Conservation (phyloP, 2,113 vertebrate genomes). For the Hippocampus comes region DNA sequence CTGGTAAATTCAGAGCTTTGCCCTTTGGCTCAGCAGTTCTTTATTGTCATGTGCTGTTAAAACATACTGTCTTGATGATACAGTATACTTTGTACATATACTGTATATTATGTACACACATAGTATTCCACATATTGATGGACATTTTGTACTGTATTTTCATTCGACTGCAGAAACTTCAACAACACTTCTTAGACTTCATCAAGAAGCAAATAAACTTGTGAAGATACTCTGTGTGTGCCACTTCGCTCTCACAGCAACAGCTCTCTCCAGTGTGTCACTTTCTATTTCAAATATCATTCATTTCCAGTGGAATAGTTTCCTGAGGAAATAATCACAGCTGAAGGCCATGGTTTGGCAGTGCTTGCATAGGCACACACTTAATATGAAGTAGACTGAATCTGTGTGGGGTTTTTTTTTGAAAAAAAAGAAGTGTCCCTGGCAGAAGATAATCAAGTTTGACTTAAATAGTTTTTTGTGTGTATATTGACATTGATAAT, state of each 20-base stretch:
- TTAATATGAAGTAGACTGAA: background rate
- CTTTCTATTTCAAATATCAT: conserved; percentile 52
- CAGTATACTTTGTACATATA: no score
- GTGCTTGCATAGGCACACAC: background rate
- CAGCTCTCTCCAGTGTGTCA: conserved; percentile 40
- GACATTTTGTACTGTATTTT: background rate
- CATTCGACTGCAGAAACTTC: conserved; percentile 26
- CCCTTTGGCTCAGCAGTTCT: background rate
- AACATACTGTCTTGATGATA: background rate
- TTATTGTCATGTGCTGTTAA: conserved; percentile 13
- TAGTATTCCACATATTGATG: background rate
- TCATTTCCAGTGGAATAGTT: conserved; percentile 58
- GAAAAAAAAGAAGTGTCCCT: background rate
- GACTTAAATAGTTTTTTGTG: background rate
- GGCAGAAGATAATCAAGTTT: background rate
- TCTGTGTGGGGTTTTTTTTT: background rate
- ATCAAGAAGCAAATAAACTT: conserved; percentile 20
- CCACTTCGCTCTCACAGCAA: conserved; percentile 38
- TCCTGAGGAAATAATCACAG: conserved; percentile 59
- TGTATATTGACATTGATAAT: background rate
- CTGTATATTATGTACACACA: background rate
- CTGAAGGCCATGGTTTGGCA: background rate
- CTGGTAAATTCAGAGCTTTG: no score
- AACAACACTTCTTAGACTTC: conserved; percentile 42
- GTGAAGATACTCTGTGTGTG: conserved; percentile 20